These are phyloP conservation scores for Capreolus pygargus DNA, from an alignment of 2,113 vertebrate genomes.

Conservation along the genomic window DNA sequence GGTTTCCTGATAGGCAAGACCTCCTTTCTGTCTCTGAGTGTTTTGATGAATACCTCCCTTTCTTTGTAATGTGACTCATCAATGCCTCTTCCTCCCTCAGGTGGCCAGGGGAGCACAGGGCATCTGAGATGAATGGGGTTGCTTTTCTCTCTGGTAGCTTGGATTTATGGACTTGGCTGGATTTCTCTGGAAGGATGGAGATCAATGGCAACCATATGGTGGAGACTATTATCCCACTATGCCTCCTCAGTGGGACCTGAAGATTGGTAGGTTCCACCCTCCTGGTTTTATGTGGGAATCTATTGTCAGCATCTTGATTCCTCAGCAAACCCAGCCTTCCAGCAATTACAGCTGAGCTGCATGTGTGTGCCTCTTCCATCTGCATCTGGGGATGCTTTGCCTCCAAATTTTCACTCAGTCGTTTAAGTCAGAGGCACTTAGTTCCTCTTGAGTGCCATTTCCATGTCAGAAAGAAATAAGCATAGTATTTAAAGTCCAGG, in stretches of 20 bases:
- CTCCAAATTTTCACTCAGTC: conserved; percentile 47
- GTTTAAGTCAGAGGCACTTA: conserved; percentile 55
- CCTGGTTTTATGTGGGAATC: not conserved
- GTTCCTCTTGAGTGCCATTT: conserved; percentile 40
- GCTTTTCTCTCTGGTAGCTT: not conserved
- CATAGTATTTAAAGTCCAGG: conserved; percentile 26
- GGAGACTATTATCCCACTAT: not conserved
- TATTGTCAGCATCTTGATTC: conserved; percentile 20
- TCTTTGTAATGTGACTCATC: not conserved
- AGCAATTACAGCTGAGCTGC: conserved; percentile 23
- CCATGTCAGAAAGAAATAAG: conserved; percentile 36
- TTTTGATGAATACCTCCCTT: not conserved
- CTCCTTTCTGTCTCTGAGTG: not conserved
- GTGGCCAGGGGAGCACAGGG: not conserved
- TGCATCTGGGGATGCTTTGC: conserved; percentile 31
- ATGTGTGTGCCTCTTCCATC: conserved; percentile 39
- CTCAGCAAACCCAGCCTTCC: conserved; percentile 14
- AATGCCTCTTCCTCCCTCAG: not conserved
- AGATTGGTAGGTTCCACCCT: not conserved
- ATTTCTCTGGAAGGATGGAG: conserved; percentile 7
- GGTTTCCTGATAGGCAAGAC: not conserved
- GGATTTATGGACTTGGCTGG: not conserved
- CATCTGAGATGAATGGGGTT: not conserved
- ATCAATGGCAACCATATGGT: not conserved
- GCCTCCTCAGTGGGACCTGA: not conserved